phyloP scores from a whole-genome alignment of 2,113 vertebrate genomes.

The Hystrix cristata region DNA sequence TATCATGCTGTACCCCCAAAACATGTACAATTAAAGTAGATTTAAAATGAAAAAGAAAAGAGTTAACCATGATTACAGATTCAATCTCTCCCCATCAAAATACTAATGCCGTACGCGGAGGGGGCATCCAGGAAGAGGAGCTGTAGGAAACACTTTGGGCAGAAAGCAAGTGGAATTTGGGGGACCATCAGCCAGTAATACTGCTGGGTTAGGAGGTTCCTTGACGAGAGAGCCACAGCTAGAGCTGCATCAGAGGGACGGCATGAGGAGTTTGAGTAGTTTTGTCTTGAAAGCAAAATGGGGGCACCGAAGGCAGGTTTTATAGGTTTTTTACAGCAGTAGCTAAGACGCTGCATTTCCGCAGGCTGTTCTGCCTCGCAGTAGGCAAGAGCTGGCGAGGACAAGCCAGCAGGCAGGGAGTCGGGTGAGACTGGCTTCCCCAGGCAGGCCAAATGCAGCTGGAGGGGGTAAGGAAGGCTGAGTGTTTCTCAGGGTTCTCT shows the following conservation, averaged over 20 bases:
- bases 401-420: too few species aligned
- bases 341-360: neutral
- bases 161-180: accelerated
- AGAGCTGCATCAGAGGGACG: neutral
- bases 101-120: too few species aligned
- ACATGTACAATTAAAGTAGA: neutral
- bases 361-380: neutral
- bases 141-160: accelerated
- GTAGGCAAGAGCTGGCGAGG: accelerated
- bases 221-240: too few species aligned
- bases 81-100: neutral
- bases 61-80: neutral
- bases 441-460: neutral
- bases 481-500: neutral
- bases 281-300: neutral
- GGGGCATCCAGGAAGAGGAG: neutral
- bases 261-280: neutral
- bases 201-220: accelerated
- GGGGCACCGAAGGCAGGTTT: neutral
- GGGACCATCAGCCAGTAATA: neutral
- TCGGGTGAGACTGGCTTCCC: accelerated
- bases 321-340: neutral
- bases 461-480: accelerated
- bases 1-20: neutral
- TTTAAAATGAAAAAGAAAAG: neutral